Evolutionary conservation across 1,140 invertebrate species (phyloP).

Genomic region (Agraylea sexmaculata): DNA sequence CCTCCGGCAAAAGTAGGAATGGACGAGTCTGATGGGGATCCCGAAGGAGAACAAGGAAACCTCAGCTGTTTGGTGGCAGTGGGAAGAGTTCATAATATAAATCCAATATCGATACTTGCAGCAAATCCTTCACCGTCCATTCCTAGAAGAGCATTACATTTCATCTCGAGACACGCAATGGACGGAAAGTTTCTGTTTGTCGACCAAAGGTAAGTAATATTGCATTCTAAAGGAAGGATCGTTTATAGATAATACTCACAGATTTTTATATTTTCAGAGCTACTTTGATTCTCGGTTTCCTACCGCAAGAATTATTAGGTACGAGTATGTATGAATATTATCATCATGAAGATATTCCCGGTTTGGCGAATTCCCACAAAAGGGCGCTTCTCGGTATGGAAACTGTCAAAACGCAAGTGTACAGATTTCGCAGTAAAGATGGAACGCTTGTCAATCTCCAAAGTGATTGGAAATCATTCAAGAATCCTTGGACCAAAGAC

Average conservation of each 20-base stretch:
- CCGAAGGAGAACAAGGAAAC: conserved; percentile 61
- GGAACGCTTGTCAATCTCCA: conserved; percentile 60
- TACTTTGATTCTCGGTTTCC: conserved; percentile 76
- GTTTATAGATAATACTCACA: too few species aligned
- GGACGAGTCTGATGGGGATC: conserved; percentile 43
- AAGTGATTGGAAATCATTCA: conserved; percentile 77
- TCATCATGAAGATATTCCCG: conserved; percentile 69
- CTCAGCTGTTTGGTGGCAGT: conserved; percentile 78
- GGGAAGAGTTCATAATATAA: conserved; percentile 59
- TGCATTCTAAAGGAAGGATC: neutral
- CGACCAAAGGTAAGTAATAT: conserved; percentile 62
- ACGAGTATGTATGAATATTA: conserved; percentile 92
- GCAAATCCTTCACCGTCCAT: conserved; percentile 36
- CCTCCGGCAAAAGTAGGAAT: conserved; percentile 62
- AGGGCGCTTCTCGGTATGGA: conserved; percentile 56
- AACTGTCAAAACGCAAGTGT: conserved; percentile 55
- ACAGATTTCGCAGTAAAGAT: conserved; percentile 69
- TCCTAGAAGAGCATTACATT: conserved; percentile 52
- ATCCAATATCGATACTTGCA: too few species aligned
- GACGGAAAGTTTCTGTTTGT: conserved; percentile 97
- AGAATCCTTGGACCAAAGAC: conserved; percentile 87
- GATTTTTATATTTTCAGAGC: conserved; percentile 58
- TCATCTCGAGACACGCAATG: conserved; percentile 76
- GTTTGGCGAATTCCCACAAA: conserved; percentile 76
- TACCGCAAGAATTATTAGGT: conserved; percentile 85